Percentiles rank a stretch among this genome's conserved stretches.
Evolutionary conservation across 2,888 invertebrate species (phyloP).

Genomic region (Gastrophysa polygoni): DNA sequence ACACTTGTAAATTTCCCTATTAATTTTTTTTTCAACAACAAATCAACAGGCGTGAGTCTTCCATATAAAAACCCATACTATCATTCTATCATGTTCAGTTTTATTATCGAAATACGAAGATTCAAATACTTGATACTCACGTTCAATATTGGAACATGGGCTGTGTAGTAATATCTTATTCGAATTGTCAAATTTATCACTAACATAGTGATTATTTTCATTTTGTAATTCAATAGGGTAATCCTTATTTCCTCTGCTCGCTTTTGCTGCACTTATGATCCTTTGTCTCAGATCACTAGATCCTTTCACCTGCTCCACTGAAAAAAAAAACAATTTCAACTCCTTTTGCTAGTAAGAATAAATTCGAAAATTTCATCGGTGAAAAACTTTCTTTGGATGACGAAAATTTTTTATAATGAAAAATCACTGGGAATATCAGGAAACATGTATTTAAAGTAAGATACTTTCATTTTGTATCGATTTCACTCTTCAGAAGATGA

Average conservation of each 20-base stretch:
- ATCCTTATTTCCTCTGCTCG: slow-evolving; percentile 65
- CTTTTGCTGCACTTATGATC: slow-evolving; percentile 69
- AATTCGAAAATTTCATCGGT: too few species aligned
- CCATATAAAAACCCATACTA: too few species aligned
- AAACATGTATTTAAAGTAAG: too few species aligned
- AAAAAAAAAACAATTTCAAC: slow-evolving; percentile 44
- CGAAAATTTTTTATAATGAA: too few species aligned
- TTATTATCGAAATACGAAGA: too few species aligned
- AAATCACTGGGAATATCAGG: too few species aligned
- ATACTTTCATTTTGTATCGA: neutral
- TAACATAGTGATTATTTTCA: slow-evolving; percentile 53
- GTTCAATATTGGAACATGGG: slow-evolving; percentile 54
- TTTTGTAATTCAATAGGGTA: slow-evolving; percentile 64
- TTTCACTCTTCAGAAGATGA: neutral
- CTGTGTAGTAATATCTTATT: slow-evolving; percentile 47
- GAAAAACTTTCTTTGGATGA: too few species aligned
- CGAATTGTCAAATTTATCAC: slow-evolving; percentile 52
- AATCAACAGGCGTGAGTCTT: too few species aligned
- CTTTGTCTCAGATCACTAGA: slow-evolving; percentile 70
- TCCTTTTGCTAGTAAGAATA: too few species aligned
- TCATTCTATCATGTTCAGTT: too few species aligned
- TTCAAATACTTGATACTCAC: slow-evolving; percentile 46
- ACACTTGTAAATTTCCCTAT: too few species aligned
- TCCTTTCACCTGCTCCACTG: slow-evolving; percentile 80
- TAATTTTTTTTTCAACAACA: too few species aligned